A percentile compares a stretch with the other conserved stretches of the same genome.
Evolutionary conservation across 2,113 vertebrate genomes (phyloP).

Genomic region (Pollimyrus isidori): DNA sequence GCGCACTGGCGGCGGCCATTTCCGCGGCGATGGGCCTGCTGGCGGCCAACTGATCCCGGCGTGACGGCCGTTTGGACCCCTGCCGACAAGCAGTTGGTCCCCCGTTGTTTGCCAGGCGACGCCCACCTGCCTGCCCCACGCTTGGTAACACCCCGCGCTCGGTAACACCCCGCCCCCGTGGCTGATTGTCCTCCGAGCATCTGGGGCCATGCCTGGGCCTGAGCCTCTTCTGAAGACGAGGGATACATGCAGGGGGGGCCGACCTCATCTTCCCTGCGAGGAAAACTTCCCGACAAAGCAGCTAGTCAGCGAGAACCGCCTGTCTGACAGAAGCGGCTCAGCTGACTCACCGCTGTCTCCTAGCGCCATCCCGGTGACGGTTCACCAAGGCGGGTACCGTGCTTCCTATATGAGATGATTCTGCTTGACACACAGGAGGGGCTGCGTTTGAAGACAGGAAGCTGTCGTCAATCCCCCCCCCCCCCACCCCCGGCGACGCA

Average conservation of each 20-base stretch:
- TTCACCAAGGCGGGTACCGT: background rate
- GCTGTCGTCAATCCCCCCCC: background rate
- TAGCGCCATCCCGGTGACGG: background rate
- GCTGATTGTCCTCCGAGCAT: background rate
- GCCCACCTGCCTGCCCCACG: background rate
- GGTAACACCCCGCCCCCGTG: background rate
- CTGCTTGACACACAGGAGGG: background rate
- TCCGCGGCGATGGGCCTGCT: background rate
- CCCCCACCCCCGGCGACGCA: background rate
- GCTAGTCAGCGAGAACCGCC: background rate
- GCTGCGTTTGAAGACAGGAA: background rate
- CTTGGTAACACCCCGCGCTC: too few species aligned
- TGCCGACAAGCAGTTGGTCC: background rate
- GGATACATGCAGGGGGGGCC: background rate
- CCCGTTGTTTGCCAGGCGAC: background rate
- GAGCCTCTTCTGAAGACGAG: background rate
- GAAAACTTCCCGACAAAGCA: background rate
- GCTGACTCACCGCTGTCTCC: background rate
- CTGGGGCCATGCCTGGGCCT: background rate
- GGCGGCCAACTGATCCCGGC: background rate
- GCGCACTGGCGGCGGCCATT: background rate
- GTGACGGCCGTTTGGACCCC: background rate
- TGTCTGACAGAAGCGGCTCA: background rate
- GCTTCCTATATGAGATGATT: background rate
- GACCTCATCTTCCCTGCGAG: background rate